These are phyloP conservation scores for Junonia oenone DNA, from an alignment of 2,888 invertebrate species.

Conservation along the genomic window DNA sequence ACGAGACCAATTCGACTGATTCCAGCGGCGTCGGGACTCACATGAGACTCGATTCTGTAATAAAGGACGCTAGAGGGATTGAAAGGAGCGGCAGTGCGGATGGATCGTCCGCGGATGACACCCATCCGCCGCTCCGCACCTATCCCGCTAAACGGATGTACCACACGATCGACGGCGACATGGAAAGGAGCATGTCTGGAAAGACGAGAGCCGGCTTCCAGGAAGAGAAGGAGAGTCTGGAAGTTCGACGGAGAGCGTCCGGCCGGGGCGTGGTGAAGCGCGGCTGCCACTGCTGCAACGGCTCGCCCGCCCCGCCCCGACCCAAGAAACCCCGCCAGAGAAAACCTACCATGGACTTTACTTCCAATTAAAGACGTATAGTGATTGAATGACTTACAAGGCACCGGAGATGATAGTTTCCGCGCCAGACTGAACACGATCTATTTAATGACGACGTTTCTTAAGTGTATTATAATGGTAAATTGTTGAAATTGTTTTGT, in stretches of 20 bases:
- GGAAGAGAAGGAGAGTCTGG: constrained; percentile 41
- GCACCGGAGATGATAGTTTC: constrained; percentile 3
- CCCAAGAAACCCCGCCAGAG: constrained; percentile 64
- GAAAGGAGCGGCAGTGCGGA: constrained; percentile 53
- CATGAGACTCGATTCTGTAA: constrained; percentile 68
- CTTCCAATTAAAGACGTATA: constrained; percentile 25
- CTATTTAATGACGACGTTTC: constrained; percentile 44
- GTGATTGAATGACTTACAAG: constrained; percentile 8
- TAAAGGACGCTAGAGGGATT: constrained; percentile 59
- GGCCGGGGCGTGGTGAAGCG: constrained; percentile 80
- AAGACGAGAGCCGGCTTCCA: constrained; percentile 49
- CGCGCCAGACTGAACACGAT: constrained; percentile 55
- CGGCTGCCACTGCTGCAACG: constrained; percentile 82
- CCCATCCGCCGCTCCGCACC: constrained; percentile 59
- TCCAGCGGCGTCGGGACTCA: constrained; percentile 60
- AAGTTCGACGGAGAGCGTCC: constrained; percentile 55
- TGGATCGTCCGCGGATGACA: constrained; percentile 53
- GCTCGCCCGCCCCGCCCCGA: constrained; percentile 73
- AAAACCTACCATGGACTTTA: constrained; percentile 53
- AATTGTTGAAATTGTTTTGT: constrained; percentile 69
- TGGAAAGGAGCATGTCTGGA: constrained; percentile 63
- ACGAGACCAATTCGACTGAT: constrained; percentile 66
- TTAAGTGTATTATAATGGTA: constrained; percentile 41
- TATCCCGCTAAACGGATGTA: constrained; percentile 56
- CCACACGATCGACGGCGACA: constrained; percentile 41